Conservation (phyloP, 2,888 invertebrate genomes). For the Ditylenchus weischeri region DNA sequence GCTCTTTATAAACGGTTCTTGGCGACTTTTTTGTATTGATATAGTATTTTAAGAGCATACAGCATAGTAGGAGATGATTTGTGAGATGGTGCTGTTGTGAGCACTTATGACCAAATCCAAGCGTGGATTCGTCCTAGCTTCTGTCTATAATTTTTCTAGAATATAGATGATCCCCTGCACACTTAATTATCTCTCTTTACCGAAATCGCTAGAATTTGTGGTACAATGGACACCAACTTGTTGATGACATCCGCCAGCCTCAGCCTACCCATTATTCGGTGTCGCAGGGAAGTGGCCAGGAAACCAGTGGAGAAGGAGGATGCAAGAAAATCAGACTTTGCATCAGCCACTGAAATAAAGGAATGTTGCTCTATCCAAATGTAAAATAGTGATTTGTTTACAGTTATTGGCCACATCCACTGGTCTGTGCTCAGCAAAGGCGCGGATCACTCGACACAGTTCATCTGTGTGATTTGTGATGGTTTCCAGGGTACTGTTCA, state of each 20-base stretch:
- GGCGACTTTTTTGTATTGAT: too few species aligned
- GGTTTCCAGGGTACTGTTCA: slow-evolving; percentile 12
- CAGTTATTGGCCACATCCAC: slow-evolving; percentile 21
- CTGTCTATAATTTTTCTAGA: background rate
- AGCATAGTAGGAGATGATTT: slow-evolving; percentile 28
- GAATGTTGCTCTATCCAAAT: background rate
- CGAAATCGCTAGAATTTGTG: slow-evolving; percentile 24
- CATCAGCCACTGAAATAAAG: slow-evolving; percentile 28
- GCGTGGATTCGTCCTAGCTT: slow-evolving; percentile 8
- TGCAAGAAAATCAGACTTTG: slow-evolving; percentile 21
- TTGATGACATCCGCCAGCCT: slow-evolving; percentile 30
- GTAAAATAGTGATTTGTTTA: slow-evolving; percentile 7
- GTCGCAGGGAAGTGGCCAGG: slow-evolving; percentile 30
- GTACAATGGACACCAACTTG: slow-evolving; percentile 21
- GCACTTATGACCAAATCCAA: slow-evolving; percentile 25
- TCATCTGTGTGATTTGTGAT: slow-evolving; percentile 22
- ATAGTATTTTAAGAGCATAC: too few species aligned
- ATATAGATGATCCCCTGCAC: background rate
- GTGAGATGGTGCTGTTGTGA: slow-evolving; percentile 22
- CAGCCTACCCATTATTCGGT: slow-evolving; percentile 31
- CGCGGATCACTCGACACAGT: slow-evolving; percentile 28
- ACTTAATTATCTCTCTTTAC: slow-evolving; percentile 6
- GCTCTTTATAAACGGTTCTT: too few species aligned
- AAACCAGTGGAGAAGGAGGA: slow-evolving; percentile 34
- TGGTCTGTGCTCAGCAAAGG: slow-evolving; percentile 30